A percentile compares a stretch with the other conserved stretches of the same genome.
Conservation (phyloP, 2,888 invertebrate species). For the Orthosia gothica region DNA sequence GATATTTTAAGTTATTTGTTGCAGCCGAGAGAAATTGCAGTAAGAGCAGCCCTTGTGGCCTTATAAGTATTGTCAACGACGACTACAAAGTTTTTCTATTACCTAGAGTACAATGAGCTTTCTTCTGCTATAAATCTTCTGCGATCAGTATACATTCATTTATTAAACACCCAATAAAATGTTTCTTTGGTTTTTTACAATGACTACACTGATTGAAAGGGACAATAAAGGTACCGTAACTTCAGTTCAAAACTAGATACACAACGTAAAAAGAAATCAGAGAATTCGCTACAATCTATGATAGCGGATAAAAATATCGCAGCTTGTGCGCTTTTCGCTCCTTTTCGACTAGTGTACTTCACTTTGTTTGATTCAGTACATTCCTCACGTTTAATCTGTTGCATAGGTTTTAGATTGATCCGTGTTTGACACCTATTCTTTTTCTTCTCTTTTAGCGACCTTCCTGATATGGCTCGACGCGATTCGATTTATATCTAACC, state of each 20-base stretch:
- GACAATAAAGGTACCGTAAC: too few relatives aligned
- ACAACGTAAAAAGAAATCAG: neutral
- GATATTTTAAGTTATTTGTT: conserved; percentile 14
- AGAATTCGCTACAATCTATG: neutral
- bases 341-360: conserved; percentile 7
- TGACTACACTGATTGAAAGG: too few relatives aligned
- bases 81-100: too few relatives aligned
- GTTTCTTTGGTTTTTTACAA: too few relatives aligned
- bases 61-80: neutral
- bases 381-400: conserved; percentile 1
- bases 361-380: conserved; percentile 1
- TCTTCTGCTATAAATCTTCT: too few relatives aligned
- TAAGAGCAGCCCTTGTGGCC: neutral
- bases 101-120: too few relatives aligned
- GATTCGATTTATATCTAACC: too few relatives aligned
- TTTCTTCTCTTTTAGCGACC: neutral
- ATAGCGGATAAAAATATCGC: conserved; percentile 2
- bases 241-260: neutral
- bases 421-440: neutral
- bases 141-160: too few relatives aligned
- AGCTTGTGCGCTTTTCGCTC: conserved; percentile 15
- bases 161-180: too few relatives aligned
- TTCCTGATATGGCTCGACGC: too few relatives aligned
- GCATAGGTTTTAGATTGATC: conserved; percentile 22
- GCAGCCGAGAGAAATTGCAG: neutral